Evolutionary conservation across 2,113 vertebrate genomes (phyloP), one percentile per base, ranked within the genome.

Genomic region (Arvicanthis niloticus): DNA sequence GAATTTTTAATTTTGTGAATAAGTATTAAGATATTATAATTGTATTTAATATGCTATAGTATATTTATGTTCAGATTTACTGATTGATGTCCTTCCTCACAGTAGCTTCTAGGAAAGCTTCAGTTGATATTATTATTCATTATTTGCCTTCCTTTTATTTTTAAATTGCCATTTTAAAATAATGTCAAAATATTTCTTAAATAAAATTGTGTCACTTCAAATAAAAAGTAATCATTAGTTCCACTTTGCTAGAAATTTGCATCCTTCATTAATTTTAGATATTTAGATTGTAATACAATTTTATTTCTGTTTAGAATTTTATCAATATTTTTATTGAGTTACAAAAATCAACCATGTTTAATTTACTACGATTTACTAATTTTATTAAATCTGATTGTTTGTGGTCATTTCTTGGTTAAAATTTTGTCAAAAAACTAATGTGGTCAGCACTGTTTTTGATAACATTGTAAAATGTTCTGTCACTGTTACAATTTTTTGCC

Each of bases 121-220:
- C 65, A 87, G 26, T 15, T 70, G 15, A 82, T n/a, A 22, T 70
- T 82, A 76, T 53, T 11, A 84, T 70, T 12, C 0, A 0, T 40
- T 95, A 45, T 45, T 51, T 95, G 80, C 84, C 31, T 75, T 96
- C 84, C 1, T 91, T 72, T 76, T 22, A 84, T 68, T 45, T 45
- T 5, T 62, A 88, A 84, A 94, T 73, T 90, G 8, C 42, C 31
- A 24, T 87, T 87, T 48, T 37, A 37, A 19, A 51, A 51, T 5
- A 13, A 40, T 56, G 22, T 53, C 3, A 88, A 72, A 72, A 29
- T 72, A 13, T 13, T 24, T 3, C 85, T 15, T 7, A 16, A 72
- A 72, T 8, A 3, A 72, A 26, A 13, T 19, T 19, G 5, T 51
- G 7, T 65, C 48, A 48, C 8, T 48, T 67, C 9, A 67, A 67